These are phyloP conservation scores for Abscondita cerata DNA, from an alignment of 2,888 invertebrate species.

Conservation along the genomic window DNA sequence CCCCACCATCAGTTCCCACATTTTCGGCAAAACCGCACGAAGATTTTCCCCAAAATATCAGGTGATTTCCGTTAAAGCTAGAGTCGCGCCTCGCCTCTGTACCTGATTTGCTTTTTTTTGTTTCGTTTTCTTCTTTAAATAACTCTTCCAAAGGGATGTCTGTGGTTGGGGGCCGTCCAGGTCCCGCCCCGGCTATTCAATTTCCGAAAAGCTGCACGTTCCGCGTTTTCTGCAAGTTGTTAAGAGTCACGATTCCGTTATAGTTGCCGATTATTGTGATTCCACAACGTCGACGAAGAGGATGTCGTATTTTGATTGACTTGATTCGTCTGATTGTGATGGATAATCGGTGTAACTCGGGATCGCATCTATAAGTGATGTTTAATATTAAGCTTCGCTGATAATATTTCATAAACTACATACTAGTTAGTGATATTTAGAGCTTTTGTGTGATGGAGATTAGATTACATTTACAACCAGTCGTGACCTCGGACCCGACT, in stretches of 20 bases:
- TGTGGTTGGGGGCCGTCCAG: slow-evolving; percentile 68
- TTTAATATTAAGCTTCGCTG: too few relatives aligned
- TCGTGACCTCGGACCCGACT: too few relatives aligned
- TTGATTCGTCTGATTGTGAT: slow-evolving; percentile 45
- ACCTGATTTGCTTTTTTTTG: slow-evolving; percentile 70
- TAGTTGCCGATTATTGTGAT: slow-evolving; percentile 49
- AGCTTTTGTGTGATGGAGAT: too few relatives aligned
- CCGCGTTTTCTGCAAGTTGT: slow-evolving; percentile 74
- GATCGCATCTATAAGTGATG: slow-evolving; percentile 80
- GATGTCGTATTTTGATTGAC: slow-evolving; percentile 29
- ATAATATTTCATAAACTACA: too few relatives aligned
- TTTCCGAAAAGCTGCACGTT: slow-evolving; percentile 66
- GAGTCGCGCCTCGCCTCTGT: slow-evolving; percentile 83
- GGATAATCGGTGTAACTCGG: slow-evolving; percentile 82
- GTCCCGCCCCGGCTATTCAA: slow-evolving; percentile 62
- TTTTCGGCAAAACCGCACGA: slow-evolving; percentile 74
- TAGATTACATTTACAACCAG: too few relatives aligned
- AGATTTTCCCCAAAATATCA: slow-evolving; percentile 70
- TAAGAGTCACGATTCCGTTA: slow-evolving; percentile 76
- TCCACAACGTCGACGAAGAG: slow-evolving; percentile 34
- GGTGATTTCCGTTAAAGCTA: slow-evolving; percentile 79
- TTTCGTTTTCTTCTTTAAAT: slow-evolving; percentile 69
- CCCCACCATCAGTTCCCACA: slow-evolving; percentile 80
- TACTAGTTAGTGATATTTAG: too few relatives aligned
- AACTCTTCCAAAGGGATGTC: slow-evolving; percentile 67